These are phyloP conservation scores for Melieria omissa DNA, from an alignment of 2,888 invertebrate genomes.

Conservation along the genomic window DNA sequence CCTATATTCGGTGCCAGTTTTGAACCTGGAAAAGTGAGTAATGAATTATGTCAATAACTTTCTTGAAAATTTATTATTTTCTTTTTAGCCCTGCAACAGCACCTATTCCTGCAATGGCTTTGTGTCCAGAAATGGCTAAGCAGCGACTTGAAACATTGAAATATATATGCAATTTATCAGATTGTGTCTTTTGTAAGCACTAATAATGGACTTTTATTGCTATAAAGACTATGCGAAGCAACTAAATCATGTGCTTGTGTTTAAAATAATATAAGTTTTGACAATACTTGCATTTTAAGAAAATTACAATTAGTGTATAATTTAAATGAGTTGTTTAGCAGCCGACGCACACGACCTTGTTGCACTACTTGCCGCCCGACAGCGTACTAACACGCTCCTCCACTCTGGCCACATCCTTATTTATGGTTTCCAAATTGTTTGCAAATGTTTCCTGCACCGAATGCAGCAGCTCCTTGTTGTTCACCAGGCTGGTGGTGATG, in stretches of 20 bases:
- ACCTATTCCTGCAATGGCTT: no score
- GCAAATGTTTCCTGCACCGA: conserved; percentile 85
- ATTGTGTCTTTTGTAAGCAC: conserved; percentile 12
- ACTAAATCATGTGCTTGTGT: conserved; percentile 8
- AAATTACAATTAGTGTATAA: background rate
- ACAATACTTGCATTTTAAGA: conserved; percentile 24
- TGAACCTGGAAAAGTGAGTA: no score
- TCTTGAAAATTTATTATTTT: no score
- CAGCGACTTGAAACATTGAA: no score
- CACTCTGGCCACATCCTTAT: conserved; percentile 79
- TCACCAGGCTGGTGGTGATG: conserved; percentile 77
- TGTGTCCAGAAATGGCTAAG: no score
- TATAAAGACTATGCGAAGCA: background rate
- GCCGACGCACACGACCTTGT: background rate
- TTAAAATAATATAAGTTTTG: conserved; percentile 5
- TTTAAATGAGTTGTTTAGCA: conserved; percentile 11
- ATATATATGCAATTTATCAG: background rate
- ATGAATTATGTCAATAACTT: no score
- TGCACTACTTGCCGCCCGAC: conserved; percentile 48
- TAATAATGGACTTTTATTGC: conserved; percentile 10
- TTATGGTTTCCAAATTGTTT: conserved; percentile 80
- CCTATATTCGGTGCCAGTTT: no score
- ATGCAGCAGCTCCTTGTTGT: conserved; percentile 80
- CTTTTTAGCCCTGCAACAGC: no score
- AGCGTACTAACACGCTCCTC: conserved; percentile 76